A percentile compares a stretch with the other conserved stretches of the same genome.
Conservation (phyloP, 2,113 vertebrate genomes). For the Myiozetetes cayanensis region DNA sequence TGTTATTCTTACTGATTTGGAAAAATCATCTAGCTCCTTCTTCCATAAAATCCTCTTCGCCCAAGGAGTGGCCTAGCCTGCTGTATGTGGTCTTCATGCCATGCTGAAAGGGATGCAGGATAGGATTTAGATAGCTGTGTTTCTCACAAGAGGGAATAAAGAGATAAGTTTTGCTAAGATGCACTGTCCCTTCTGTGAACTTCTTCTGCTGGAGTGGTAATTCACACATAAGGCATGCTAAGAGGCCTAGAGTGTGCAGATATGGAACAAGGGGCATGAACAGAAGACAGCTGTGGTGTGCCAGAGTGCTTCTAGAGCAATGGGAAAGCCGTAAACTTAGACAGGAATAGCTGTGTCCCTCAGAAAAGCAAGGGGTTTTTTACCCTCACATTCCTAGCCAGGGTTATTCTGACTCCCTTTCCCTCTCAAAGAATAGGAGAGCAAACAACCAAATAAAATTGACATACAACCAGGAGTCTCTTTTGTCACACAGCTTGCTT, state of each 20-base stretch:
- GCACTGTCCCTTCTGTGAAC: constrained; percentile 39
- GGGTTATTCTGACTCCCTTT: not conserved
- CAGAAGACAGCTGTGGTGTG: not conserved
- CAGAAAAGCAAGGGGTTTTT: not conserved
- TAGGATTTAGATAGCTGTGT: not conserved
- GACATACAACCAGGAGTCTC: not conserved
- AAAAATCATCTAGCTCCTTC: not conserved
- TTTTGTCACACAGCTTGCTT: not conserved
- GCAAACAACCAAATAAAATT: constrained; percentile 35
- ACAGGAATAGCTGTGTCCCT: not conserved
- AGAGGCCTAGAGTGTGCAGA: not conserved
- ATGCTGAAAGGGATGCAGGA: not conserved
- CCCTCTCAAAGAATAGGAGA: not conserved
- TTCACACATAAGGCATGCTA: not conserved
- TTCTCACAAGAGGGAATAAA: not conserved
- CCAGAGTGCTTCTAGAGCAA: not conserved
- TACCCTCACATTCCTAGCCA: not conserved
- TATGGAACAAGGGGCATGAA: not conserved
- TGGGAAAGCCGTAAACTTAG: not conserved
- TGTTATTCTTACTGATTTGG: not conserved
- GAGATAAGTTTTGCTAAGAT: not conserved
- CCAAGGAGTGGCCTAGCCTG: not conserved
- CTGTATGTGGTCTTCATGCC: rapidly evolving
- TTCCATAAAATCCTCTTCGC: not conserved
- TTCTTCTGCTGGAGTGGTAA: not conserved